Evolutionary conservation across 2,113 vertebrate species (phyloP), one percentile per base, ranked within the genome.

Genomic region (Platycercus adscitus): DNA sequence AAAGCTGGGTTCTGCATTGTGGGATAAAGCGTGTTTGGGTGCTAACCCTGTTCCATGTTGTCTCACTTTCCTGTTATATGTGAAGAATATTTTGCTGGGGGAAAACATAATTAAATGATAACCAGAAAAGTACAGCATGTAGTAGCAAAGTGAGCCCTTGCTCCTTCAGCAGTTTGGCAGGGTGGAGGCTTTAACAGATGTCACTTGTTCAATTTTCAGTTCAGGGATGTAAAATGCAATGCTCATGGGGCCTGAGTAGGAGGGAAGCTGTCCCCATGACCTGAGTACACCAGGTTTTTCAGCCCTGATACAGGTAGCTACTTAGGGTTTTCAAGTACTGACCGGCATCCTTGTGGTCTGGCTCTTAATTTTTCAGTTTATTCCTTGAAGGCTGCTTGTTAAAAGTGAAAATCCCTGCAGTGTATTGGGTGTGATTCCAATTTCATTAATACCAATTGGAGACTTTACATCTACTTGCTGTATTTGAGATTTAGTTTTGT

Each of bases 201-300:
- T 33, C 0, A 1, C 29, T 79, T 65, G 31, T 52, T 63, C 20
- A 4, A 5, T 47, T 64, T 17, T 46, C 19, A 13, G 9, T 33
- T 88, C 13, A 16, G 52, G 76, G 39, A 73, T 46, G 70, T 70
- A 52, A 70, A 86, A 53, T 10, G 37, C 0, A 2, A 13, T 26
- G 17, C 26, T 63, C 3, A 1, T 11, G 39, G 63, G 9, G 8
- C n/a, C 44, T 73, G 75, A 69, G 58, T 12, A 29, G 75, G 31
- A 63, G 49, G 24, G 21, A 47, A 60, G 43, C 49, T 87, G 10
- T 85, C n/a, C n/a, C 37, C 61, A 12, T 0, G 0, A 18, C 53
- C 33, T 0, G 0, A 66, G 44, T 1, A 1, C n/a, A 31, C 21
- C 19, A 17, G 10, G 10, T 29, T 69, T 12, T 35, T 77, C 29